A percentile compares a stretch with the other conserved stretches of the same genome.
Conservation (phyloP, 1,140 invertebrate species). For the Akabosia matsudoensis region DNA sequence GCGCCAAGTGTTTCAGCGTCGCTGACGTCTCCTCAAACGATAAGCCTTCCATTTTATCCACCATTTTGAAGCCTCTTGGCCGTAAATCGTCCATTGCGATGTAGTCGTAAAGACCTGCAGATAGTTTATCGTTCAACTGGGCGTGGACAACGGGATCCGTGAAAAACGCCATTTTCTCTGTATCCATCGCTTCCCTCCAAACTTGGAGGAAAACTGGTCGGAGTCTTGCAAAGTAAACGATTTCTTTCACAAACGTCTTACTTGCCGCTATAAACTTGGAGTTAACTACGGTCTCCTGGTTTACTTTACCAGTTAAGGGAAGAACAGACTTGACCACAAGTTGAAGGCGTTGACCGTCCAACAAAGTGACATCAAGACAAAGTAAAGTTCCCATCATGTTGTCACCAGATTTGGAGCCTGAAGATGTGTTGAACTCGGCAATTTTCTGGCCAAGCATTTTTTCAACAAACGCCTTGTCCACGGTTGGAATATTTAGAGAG, state of each 20-base stretch:
- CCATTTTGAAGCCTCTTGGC: conserved; percentile 36
- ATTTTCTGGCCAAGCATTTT: neutral
- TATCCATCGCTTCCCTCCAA: neutral
- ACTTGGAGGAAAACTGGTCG: neutral
- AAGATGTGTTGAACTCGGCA: neutral
- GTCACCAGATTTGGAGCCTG: conserved; percentile 27
- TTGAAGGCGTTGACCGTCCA: conserved; percentile 1
- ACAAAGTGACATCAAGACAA: conserved; percentile 19
- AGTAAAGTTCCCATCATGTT: conserved; percentile 26
- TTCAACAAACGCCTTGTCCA: neutral
- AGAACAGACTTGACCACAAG: conserved; percentile 26
- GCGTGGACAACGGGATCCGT: neutral
- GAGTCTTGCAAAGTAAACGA: neutral
- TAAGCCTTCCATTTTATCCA: conserved; percentile 32
- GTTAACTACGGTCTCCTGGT: neutral
- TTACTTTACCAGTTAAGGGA: neutral
- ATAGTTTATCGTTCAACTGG: neutral
- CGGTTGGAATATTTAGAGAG: no score
- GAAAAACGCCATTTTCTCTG: neutral
- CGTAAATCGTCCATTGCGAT: conserved; percentile 35
- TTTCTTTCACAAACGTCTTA: neutral
- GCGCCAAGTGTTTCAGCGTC: conserved; percentile 28
- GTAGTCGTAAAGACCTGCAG: neutral
- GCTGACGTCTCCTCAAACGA: conserved; percentile 24
- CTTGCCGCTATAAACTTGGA: neutral